Conservation (phyloP, 2,888 invertebrate genomes). For the Allophyes oxyacanthae region DNA sequence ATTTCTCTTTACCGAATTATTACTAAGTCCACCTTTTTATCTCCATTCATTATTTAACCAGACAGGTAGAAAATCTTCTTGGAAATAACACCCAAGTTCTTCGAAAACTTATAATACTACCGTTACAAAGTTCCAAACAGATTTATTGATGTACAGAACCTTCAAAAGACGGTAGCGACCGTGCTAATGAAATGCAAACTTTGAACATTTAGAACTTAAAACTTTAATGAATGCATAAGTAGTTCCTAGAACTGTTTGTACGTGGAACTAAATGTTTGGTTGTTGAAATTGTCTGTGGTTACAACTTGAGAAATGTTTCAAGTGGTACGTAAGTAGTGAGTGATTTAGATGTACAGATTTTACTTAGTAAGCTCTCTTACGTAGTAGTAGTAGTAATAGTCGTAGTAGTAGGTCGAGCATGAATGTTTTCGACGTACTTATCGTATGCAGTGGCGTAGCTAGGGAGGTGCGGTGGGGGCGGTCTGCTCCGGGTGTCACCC, state of each 20-base stretch:
- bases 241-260: slow-evolving; percentile 4
- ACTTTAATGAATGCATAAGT: slow-evolving; percentile 4
- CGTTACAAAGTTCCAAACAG: background rate
- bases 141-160: slow-evolving; percentile 8
- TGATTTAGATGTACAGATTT: no score
- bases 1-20: no score
- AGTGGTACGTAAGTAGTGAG: no score
- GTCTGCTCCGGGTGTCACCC: no score
- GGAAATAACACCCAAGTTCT: background rate
- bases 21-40: no score
- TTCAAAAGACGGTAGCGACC: background rate
- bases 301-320: background rate
- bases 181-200: slow-evolving; percentile 13
- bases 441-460: no score
- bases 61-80: background rate
- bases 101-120: slow-evolving; percentile 5
- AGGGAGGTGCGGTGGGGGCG: no score
- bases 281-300: background rate
- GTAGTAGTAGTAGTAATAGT: no score
- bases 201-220: background rate
- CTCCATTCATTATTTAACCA: no score
- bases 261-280: background rate
- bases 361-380: no score
- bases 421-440: no score
- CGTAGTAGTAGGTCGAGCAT: no score